Evolutionary conservation across 2,113 vertebrate species (phyloP).

Genomic region (Pyrgilauda ruficollis): DNA sequence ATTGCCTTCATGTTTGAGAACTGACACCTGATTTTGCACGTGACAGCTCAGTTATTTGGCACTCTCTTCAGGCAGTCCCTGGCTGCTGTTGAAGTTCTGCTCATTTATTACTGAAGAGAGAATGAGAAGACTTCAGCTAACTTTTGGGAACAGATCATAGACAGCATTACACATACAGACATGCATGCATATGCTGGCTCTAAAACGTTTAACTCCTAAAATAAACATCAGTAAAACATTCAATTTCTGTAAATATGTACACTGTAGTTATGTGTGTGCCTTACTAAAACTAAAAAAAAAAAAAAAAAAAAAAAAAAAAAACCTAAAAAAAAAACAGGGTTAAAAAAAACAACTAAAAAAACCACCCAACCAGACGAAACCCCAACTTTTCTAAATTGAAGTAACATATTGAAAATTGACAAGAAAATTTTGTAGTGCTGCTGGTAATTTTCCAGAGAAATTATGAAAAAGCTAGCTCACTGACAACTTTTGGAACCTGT

Average conservation of each 20-base stretch:
- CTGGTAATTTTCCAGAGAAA: background rate
- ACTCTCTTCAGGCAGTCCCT: background rate
- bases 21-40: background rate
- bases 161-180: background rate
- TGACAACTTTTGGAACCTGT: background rate
- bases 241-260: background rate
- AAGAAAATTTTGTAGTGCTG: background rate
- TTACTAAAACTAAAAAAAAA: background rate
- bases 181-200: background rate
- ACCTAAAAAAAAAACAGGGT: too few relatives aligned
- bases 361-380: background rate
- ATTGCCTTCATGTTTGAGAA: background rate
- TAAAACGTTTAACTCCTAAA: background rate
- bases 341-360: background rate
- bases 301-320: background rate
- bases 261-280: accelerated
- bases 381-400: background rate
- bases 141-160: background rate
- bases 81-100: background rate
- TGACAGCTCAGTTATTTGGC: background rate
- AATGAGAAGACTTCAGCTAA: background rate
- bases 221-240: background rate
- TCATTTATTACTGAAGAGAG: background rate
- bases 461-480: background rate
- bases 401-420: background rate